These are phyloP conservation scores for Sarcophaga caerulescens DNA, from an alignment of 2,888 invertebrate genomes.

Conservation along the genomic window DNA sequence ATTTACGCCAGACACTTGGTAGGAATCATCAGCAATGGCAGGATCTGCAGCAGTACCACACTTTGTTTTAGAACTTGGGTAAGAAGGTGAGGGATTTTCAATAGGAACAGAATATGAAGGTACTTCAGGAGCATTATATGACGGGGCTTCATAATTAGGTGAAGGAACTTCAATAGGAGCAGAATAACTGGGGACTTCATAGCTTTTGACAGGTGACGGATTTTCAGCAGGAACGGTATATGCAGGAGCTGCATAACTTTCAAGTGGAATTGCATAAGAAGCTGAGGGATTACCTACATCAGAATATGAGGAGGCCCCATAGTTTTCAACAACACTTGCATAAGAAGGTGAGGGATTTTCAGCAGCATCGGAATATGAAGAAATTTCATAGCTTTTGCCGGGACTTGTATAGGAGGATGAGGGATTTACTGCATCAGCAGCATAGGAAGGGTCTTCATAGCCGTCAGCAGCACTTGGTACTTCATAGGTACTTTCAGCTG, in stretches of 20 bases:
- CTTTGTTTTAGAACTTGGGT: neutral
- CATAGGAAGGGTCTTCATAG: neutral
- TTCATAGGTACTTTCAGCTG: neutral
- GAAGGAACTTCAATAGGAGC: neutral
- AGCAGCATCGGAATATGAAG: neutral
- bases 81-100: neutral
- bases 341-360: conserved; percentile 1
- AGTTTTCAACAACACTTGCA: neutral
- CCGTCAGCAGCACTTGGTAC: neutral
- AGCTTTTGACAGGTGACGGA: neutral
- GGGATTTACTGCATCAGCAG: neutral
- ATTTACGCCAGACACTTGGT: too few relatives aligned
- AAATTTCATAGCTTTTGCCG: neutral
- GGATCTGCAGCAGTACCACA: too few relatives aligned
- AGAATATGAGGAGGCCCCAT: neutral
- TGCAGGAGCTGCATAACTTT: neutral
- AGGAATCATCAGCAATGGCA: too few relatives aligned
- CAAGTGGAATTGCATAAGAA: too few relatives aligned
- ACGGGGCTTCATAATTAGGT: neutral
- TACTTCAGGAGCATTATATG: neutral
- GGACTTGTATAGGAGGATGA: neutral
- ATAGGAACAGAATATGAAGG: neutral
- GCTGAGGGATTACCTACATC: too few relatives aligned
- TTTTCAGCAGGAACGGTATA: neutral
- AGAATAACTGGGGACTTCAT: neutral